Conservation (phyloP, 2,888 invertebrate species). For the Caenorhabditis sp. region DNA sequence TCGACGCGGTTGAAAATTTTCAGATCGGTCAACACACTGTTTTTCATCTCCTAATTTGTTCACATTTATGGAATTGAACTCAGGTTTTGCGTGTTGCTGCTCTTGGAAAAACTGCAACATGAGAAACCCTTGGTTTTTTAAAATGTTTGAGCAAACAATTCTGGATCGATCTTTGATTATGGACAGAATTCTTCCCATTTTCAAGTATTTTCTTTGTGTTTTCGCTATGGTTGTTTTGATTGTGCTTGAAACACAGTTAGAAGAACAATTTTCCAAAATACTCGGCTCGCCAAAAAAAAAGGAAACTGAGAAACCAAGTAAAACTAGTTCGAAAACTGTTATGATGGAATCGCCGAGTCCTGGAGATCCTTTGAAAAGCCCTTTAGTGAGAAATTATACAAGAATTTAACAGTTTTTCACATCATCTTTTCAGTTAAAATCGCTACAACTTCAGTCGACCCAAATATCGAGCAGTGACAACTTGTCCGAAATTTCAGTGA, state of each 20-base stretch:
- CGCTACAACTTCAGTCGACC: conserved; percentile 24
- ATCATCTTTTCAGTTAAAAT: conserved; percentile 8
- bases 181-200: conserved; percentile 9
- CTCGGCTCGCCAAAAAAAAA: background rate
- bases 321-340: background rate
- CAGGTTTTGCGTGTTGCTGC: conserved; percentile 42
- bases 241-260: conserved; percentile 3
- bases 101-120: conserved; percentile 32
- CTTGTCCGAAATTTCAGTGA: conserved; percentile 10
- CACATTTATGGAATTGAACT: background rate
- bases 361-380: conserved; percentile 14
- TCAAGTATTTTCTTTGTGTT: conserved; percentile 27
- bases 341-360: conserved; percentile 3
- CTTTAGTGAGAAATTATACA: conserved; percentile 1
- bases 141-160: conserved; percentile 19
- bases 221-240: background rate
- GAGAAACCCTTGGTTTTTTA: conserved; percentile 25
- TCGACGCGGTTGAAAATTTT: background rate
- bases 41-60: conserved; percentile 34
- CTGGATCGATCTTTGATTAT: background rate
- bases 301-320: conserved; percentile 1
- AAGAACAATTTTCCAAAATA: background rate
- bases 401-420: background rate
- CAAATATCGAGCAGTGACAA: background rate
- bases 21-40: conserved; percentile 32